Evolutionary conservation across 1,140 invertebrate species (phyloP).

Genomic region (Bicyclus anynana): DNA sequence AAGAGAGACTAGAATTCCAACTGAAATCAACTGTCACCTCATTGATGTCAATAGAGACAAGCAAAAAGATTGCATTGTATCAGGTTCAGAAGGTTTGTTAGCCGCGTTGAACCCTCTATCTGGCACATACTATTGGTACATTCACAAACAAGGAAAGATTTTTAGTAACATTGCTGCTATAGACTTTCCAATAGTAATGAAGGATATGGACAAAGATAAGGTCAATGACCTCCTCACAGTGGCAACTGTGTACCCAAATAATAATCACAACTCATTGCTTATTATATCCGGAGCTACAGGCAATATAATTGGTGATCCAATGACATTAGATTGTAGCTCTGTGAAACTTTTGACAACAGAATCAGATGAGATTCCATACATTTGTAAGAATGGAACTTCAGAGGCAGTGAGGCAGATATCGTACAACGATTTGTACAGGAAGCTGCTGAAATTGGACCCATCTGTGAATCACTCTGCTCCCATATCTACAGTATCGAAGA

Average conservation of each 20-base stretch:
- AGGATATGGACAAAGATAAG: constrained; percentile 84
- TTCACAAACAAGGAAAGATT: constrained; percentile 74
- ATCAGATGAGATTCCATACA: constrained; percentile 59
- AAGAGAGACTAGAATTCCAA: constrained; percentile 80
- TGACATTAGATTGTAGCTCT: constrained; percentile 73
- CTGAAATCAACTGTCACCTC: constrained; percentile 82
- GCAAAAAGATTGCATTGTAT: constrained; percentile 84
- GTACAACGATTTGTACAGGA: constrained; percentile 44
- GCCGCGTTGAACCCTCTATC: constrained; percentile 83
- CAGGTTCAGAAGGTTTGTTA: constrained; percentile 82
- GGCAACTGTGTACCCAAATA: constrained; percentile 69
- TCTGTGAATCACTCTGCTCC: constrained; percentile 61
- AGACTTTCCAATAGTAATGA: constrained; percentile 83
- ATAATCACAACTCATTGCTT: constrained; percentile 78
- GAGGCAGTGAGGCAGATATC: constrained; percentile 53
- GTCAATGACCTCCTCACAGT: constrained; percentile 82
- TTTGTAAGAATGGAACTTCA: constrained; percentile 74
- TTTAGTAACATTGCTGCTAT: constrained; percentile 74
- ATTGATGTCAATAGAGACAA: constrained; percentile 84
- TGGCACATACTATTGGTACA: constrained; percentile 82
- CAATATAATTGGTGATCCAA: constrained; percentile 77
- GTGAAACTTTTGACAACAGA: constrained; percentile 56
- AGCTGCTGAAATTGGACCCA: constrained; percentile 55
- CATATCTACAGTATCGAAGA: constrained; percentile 41
- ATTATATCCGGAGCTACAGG: constrained; percentile 82